These are phyloP conservation scores for Lepidurus couesii DNA, from an alignment of 1,140 invertebrate genomes.

Conservation along the genomic window DNA sequence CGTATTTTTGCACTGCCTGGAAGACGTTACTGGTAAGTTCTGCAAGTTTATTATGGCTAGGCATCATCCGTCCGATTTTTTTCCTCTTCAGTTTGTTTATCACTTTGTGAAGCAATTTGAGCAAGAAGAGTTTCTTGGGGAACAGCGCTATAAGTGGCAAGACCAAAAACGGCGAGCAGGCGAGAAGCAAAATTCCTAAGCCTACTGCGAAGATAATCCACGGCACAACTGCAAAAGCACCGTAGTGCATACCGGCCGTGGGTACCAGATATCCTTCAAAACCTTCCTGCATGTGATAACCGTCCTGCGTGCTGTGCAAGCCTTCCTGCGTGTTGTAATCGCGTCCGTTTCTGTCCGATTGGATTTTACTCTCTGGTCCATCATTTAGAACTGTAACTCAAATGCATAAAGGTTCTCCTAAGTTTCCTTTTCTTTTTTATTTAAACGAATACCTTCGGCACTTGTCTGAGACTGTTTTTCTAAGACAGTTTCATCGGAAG, in stretches of 20 bases:
- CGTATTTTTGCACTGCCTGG: not conserved
- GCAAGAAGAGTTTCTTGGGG: not conserved
- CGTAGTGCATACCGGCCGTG: slow-evolving; percentile 1
- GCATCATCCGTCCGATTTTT: not conserved
- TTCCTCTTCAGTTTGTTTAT: not conserved
- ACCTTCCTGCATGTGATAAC: slow-evolving; percentile 27
- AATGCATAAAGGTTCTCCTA: not conserved
- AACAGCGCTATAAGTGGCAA: not conserved
- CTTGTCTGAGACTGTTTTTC: not conserved
- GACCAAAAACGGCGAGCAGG: not conserved
- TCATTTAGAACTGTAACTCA: not conserved
- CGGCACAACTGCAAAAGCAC: not conserved
- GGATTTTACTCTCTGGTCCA: not conserved
- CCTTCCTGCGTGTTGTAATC: not conserved
- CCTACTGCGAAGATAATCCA: not conserved
- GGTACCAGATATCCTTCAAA: slow-evolving; percentile 29
- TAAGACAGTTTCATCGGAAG: not conserved
- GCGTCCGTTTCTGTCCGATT: not conserved
- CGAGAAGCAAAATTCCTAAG: not conserved
- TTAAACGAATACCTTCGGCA: not conserved
- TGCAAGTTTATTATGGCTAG: not conserved
- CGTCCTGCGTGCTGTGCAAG: not conserved
- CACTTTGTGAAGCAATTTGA: not conserved
- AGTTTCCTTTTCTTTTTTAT: not conserved
- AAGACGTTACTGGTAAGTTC: not conserved